These are phyloP conservation scores for Rhinogobio ventralis DNA, from an alignment of 2,797 vertebrate species.

Conservation along the genomic window DNA sequence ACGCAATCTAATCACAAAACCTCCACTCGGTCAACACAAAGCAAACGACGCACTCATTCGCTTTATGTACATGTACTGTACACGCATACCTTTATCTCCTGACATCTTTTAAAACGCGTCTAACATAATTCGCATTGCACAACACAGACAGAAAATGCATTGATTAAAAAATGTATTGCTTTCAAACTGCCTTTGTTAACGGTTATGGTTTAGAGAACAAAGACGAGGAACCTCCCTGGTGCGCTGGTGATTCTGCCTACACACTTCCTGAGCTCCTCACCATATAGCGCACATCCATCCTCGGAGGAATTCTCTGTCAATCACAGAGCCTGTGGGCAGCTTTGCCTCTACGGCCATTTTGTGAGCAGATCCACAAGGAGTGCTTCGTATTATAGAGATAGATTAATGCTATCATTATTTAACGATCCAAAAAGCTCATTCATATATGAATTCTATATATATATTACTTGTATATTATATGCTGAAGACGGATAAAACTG, in stretches of 20 bases:
- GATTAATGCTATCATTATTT: constrained; percentile 14
- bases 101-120: constrained; percentile 43
- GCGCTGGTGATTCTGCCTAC: constrained; percentile 46
- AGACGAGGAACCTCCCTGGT: constrained; percentile 57
- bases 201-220: constrained; percentile 70
- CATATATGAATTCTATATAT: not conserved
- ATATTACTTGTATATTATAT: no score
- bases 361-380: constrained; percentile 45
- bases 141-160: constrained; percentile 49
- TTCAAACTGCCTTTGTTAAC: constrained; percentile 71
- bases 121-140: constrained; percentile 46
- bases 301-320: constrained; percentile 55
- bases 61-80: constrained; percentile 3
- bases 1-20: constrained; percentile 5
- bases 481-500: not conserved
- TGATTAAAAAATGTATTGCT: constrained; percentile 70
- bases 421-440: not conserved
- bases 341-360: constrained; percentile 61
- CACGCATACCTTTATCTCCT: constrained; percentile 30
- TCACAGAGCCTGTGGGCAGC: constrained; percentile 58
- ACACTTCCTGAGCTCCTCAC: constrained; percentile 43
- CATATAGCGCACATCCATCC: constrained; percentile 58
- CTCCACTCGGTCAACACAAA: not conserved
- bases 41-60: not conserved
- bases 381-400: constrained; percentile 13